Evolutionary conservation across 2,797 vertebrate species (phyloP).

Genomic region (Sternotherus odoratus): DNA sequence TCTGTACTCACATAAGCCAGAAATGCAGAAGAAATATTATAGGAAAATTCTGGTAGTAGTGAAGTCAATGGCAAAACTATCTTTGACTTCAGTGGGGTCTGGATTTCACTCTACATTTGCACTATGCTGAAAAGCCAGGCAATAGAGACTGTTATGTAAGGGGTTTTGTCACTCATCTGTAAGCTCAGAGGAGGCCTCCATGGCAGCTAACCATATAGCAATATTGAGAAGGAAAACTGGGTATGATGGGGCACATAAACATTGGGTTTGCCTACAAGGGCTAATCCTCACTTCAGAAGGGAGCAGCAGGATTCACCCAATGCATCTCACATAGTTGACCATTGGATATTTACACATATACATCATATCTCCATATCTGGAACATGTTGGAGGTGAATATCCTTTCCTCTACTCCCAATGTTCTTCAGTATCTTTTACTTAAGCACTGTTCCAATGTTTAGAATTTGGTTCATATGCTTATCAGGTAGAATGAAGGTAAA

Average conservation of each 20-base stretch:
- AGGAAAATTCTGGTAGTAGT: not conserved
- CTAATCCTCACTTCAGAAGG: not conserved
- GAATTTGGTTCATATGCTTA: not conserved
- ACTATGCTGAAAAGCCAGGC: not conserved
- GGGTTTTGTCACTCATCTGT: not conserved
- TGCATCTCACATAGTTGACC: not conserved
- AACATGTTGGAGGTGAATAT: not conserved
- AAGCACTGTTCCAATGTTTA: not conserved
- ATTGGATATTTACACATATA: not conserved
- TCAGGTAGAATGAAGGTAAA: slow-evolving; percentile 1
- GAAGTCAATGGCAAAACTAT: not conserved
- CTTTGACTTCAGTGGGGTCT: not conserved
- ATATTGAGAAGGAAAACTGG: not conserved
- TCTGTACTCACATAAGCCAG: not conserved
- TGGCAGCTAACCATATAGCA: not conserved
- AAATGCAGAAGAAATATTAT: not conserved
- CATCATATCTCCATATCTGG: not conserved
- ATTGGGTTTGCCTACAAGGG: not conserved
- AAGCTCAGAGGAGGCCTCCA: not conserved
- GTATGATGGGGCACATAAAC: not conserved
- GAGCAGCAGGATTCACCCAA: not conserved
- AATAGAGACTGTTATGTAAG: not conserved
- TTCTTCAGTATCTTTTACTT: not conserved
- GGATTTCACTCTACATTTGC: not conserved
- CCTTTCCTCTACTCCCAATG: not conserved